Conservation (phyloP, 2,797 vertebrate species). For the Carcharodon carcharias region DNA sequence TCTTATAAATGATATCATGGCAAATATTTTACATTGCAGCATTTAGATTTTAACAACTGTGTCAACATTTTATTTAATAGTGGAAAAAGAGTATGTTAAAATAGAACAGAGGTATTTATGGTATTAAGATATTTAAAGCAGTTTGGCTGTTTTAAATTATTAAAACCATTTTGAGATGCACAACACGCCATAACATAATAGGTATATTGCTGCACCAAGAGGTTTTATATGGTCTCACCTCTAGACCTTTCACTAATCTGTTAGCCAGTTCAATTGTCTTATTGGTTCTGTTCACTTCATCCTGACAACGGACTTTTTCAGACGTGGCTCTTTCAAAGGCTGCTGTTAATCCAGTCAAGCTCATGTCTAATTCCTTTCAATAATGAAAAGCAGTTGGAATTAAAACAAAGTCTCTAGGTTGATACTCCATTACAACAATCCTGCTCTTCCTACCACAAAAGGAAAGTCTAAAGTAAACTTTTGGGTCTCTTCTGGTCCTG, state of each 20-base stretch:
- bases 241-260: slow-evolving; percentile 88
- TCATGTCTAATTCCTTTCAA: slow-evolving; percentile 77
- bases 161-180: not conserved
- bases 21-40: not conserved
- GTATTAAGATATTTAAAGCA: not conserved
- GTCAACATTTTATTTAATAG: not conserved
- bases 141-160: not conserved
- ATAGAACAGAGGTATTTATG: not conserved
- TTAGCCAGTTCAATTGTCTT: slow-evolving; percentile 91
- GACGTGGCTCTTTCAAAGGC: slow-evolving; percentile 77
- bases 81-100: not conserved
- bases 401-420: not conserved
- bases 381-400: slow-evolving; percentile 50
- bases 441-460: not conserved
- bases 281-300: slow-evolving; percentile 90
- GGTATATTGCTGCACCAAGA: slow-evolving; percentile 60
- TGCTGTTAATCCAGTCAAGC: slow-evolving; percentile 72
- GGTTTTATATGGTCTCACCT: slow-evolving; percentile 70
- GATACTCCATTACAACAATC: not conserved
- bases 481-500: not conserved
- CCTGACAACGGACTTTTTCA: slow-evolving; percentile 82
- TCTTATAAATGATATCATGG: not conserved
- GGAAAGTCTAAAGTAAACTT: not conserved
- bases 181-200: not conserved
- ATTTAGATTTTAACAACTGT: not conserved